Evolutionary conservation across 2,797 vertebrate species (phyloP), one percentile per base, ranked within the genome.

Genomic region (Microchirus variegatus): DNA sequence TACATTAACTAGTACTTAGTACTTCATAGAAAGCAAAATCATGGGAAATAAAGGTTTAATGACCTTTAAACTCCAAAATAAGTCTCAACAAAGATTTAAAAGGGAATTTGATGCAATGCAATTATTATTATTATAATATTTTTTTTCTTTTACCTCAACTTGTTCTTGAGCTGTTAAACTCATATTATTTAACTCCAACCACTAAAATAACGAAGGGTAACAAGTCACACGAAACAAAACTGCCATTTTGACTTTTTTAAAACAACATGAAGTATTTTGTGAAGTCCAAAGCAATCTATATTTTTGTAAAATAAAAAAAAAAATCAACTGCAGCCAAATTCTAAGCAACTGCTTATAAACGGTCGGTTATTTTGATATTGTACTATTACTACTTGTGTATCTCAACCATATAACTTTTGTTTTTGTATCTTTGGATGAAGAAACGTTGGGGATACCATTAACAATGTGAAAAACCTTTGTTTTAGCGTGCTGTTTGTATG

Each of bases 211-310:
- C 63, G 45, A 80, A 67, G 46, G 44, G 48, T 74, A 22, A 7
- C 40, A 4, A 58, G 75, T 73, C 22, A 45, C 37, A 78, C 48
- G 70, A 10, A 51, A 72, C 6, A 62, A 58, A 53, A 53, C 0
- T 3, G 37, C 3, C 31, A 31, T 59, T 77, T 73, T 38, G 14
- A 62, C 59, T 14, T 76, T 75, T 58, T 61, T 46, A 42, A 55
- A 9, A 52, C 41, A 42, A 48, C 43, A 59, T 61, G 17, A 78
- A 73, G 46, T 82, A 76, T 84, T 80, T 84, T 78, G 36, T 77
- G 44, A 36, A 61, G 63, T 60, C 16, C 22, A 74, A 67, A 72
- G 48, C 14, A 2, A 40, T 67, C 40, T 81, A 11, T 84, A 81
- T 87, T 85, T 87, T 83, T 85, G 8, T 76, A 81, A 62, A n/a